A percentile compares a stretch with the other conserved stretches of the same genome.
phyloP scores from a whole-genome alignment of 2,888 invertebrate genomes.

The Spisula solida region DNA sequence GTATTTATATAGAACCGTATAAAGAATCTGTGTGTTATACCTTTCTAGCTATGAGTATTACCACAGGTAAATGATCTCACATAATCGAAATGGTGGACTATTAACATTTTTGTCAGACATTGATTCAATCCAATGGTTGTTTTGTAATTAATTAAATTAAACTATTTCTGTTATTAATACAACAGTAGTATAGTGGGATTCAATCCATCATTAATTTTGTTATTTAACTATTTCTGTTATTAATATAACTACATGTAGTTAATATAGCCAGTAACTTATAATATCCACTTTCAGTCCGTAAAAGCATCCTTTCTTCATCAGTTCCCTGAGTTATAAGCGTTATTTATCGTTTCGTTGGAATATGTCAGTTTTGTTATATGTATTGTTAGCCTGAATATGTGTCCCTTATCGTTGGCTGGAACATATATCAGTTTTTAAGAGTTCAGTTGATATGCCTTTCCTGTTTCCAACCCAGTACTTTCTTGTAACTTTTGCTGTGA shows the following conservation, averaged over 20 bases:
- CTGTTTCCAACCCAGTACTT: too few species aligned
- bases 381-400: neutral
- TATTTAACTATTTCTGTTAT: neutral
- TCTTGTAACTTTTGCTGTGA: too few species aligned
- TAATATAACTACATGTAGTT: neutral
- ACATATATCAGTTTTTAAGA: too few species aligned
- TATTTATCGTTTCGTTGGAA: neutral
- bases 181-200: too few species aligned
- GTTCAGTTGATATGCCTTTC: too few species aligned
- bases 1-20: too few species aligned
- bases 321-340: neutral
- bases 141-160: neutral
- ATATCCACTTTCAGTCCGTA: neutral
- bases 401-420: neutral
- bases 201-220: neutral
- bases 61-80: conserved; percentile 2
- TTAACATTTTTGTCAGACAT: neutral
- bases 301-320: conserved; percentile 1
- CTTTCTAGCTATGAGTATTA: neutral
- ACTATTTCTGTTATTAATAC: neutral
- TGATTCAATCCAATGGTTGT: neutral
- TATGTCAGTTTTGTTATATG: neutral
- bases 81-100: neutral
- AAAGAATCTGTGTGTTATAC: neutral
- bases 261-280: neutral